These are phyloP conservation scores for Aurelia sp. DNA, from an alignment of 30 jellyfish, hydroid and myxozoan genomes.

Conservation along the genomic window DNA sequence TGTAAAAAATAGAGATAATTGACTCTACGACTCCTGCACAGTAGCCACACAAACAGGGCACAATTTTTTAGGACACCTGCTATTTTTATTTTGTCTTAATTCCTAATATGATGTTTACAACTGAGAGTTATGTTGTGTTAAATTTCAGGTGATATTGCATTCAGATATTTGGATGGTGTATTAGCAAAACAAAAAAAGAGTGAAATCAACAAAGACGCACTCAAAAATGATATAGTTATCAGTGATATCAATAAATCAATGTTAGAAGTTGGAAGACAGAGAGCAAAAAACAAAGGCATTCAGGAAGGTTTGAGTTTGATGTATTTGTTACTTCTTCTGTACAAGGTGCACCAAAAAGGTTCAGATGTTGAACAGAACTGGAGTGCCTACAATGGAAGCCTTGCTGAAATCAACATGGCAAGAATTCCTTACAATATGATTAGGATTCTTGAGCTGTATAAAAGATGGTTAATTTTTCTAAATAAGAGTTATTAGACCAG, in stretches of 20 bases:
- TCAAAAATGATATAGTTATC: constrained; percentile 51
- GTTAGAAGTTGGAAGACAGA: constrained; percentile 91
- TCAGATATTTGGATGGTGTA: constrained; percentile 87
- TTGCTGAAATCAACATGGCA: too few relatives aligned
- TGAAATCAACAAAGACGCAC: constrained; percentile 10
- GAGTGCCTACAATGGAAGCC: too few relatives aligned
- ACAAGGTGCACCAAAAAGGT: too few relatives aligned
- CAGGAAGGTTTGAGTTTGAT: constrained; percentile 44
- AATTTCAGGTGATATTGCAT: constrained; percentile 97
- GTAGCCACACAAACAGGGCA: too few relatives aligned
- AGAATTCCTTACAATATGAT: too few relatives aligned
- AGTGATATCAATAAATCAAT: constrained; percentile 95
- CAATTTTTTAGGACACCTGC: too few relatives aligned
- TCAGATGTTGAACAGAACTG: too few relatives aligned
- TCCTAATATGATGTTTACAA: background rate
- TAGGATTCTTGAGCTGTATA: too few relatives aligned
- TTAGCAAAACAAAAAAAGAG: constrained; percentile 10
- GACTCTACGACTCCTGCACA: too few relatives aligned
- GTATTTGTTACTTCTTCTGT: too few relatives aligned
- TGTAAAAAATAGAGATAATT: background rate
- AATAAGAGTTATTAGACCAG: too few relatives aligned
- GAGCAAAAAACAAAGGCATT: constrained; percentile 87
- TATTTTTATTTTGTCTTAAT: background rate
- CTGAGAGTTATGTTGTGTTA: background rate
- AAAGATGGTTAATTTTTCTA: too few relatives aligned